Percentiles rank a stretch among this genome's conserved stretches.
phyloP scores from a whole-genome alignment of 2,888 invertebrate species.

The Tenthredo mesomela region DNA sequence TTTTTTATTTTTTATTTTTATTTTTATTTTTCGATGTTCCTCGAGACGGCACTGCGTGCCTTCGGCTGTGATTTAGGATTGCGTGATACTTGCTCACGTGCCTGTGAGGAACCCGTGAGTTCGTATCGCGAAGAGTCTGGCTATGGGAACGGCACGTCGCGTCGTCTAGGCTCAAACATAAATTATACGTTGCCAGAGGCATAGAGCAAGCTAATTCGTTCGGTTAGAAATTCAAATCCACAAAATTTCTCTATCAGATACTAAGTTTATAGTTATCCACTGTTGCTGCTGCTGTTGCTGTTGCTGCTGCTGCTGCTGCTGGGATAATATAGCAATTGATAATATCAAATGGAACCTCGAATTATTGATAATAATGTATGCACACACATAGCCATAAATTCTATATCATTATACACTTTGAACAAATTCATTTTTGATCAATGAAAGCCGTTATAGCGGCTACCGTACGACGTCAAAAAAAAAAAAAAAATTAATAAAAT shows the following conservation, averaged over 20 bases:
- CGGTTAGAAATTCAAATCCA: conserved; percentile 12
- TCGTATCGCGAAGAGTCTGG: conserved; percentile 9
- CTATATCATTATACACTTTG: background rate
- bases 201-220: background rate
- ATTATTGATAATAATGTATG: background rate
- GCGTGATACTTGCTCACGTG: conserved; percentile 29
- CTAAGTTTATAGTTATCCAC: background rate
- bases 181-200: conserved; percentile 36
- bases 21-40: background rate
- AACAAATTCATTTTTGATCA: background rate
- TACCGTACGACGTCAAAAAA: background rate
- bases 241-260: conserved; percentile 29
- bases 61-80: conserved; percentile 21
- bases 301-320: background rate
- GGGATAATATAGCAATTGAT: background rate
- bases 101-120: background rate
- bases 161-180: conserved; percentile 17
- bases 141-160: conserved; percentile 38
- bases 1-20: background rate
- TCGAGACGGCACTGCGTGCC: conserved; percentile 15
- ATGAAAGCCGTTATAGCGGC: background rate
- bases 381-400: background rate
- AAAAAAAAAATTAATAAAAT: no score
- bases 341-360: background rate
- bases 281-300: background rate